Conservation (phyloP, 2,888 invertebrate genomes). For the Ormyrus nitidulus region DNA sequence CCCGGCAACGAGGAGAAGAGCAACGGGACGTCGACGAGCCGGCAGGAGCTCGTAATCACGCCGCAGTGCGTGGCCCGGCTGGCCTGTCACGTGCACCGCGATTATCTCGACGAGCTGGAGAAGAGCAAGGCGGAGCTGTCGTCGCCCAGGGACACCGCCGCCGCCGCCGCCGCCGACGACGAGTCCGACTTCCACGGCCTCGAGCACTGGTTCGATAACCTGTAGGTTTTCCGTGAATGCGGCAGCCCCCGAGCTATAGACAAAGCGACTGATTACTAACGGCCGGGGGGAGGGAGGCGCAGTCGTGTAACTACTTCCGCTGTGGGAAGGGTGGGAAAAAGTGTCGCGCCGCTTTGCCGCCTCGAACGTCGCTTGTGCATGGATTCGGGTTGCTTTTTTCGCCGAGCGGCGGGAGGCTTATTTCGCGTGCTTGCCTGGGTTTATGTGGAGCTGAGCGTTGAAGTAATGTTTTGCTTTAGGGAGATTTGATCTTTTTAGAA, state of each 20-base stretch:
- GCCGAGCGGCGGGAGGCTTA: no score
- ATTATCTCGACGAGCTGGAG: conserved; percentile 65
- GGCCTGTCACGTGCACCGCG: conserved; percentile 70
- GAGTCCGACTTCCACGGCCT: conserved; percentile 60
- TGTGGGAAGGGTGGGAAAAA: no score
- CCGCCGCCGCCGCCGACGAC: conserved; percentile 17
- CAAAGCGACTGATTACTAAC: conserved; percentile 9
- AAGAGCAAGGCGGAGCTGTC: conserved; percentile 58
- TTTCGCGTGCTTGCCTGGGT: no score
- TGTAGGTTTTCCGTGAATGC: conserved; percentile 61
- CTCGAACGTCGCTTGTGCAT: no score
- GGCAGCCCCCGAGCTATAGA: not conserved
- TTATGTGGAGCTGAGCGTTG: no score
- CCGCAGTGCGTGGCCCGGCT: conserved; percentile 70
- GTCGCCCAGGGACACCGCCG: not conserved
- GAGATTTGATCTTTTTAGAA: no score
- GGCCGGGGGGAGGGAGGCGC: no score
- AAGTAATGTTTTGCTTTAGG: no score
- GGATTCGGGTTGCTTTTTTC: no score
- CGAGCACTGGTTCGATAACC: conserved; percentile 64
- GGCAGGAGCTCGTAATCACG: conserved; percentile 61
- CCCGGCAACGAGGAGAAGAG: not conserved
- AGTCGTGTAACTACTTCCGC: no score
- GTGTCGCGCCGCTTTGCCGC: no score
- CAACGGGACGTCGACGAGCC: conserved; percentile 5